phyloP scores from a whole-genome alignment of 2,888 invertebrate genomes.

The Andrena hattorfiana region DNA sequence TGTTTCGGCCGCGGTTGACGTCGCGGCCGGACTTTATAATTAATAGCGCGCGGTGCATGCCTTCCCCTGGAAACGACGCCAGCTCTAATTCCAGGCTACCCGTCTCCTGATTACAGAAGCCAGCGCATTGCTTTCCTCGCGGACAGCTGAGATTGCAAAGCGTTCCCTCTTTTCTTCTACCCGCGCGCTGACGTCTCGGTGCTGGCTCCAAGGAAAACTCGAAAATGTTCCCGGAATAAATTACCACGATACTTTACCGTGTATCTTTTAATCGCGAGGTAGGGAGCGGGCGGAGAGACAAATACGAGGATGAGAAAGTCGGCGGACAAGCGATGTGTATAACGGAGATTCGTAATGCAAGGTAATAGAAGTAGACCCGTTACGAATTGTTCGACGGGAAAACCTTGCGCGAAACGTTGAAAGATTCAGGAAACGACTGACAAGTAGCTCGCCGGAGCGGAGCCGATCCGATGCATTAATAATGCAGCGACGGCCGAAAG shows the following conservation, averaged over 20 bases:
- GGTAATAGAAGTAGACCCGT: conserved; percentile 53
- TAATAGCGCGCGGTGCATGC: conserved; percentile 28
- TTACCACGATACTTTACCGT: no score
- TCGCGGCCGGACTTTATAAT: conserved; percentile 41
- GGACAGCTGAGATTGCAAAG: conserved; percentile 3
- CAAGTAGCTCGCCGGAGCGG: conserved; percentile 34
- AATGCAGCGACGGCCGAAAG: conserved; percentile 57
- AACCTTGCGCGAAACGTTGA: conserved; percentile 63
- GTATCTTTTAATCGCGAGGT: not conserved
- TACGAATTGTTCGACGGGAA: conserved; percentile 64
- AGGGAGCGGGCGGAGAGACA: not conserved
- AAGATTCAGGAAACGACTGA: conserved; percentile 56
- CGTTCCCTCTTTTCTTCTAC: not conserved
- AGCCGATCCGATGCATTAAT: conserved; percentile 64
- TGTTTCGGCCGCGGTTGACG: conserved; percentile 10
- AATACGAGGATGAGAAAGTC: conserved; percentile 25
- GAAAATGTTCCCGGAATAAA: not conserved
- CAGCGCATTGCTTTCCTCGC: not conserved
- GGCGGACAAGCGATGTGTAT: conserved; percentile 17
- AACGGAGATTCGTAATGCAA: conserved; percentile 65
- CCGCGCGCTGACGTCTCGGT: not conserved
- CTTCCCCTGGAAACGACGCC: conserved; percentile 1
- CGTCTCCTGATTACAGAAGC: not conserved
- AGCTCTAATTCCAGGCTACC: not conserved
- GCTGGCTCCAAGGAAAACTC: not conserved